These are phyloP conservation scores for Scatophagus argus DNA, from an alignment of 2,113 vertebrate genomes.

Conservation along the genomic window DNA sequence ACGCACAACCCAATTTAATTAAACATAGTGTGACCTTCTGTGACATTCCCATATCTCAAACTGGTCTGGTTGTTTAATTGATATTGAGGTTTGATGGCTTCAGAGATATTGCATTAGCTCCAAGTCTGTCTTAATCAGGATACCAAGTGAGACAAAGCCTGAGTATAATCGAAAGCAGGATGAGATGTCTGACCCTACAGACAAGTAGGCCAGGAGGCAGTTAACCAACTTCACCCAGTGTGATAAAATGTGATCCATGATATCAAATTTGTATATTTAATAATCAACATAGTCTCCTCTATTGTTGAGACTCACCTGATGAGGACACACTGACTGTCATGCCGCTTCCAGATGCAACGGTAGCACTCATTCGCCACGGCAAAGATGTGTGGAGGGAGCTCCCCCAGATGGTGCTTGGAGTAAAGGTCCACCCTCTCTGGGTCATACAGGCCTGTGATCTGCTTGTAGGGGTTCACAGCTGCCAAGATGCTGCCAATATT, in stretches of 20 bases:
- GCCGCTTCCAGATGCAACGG: conserved; percentile 93
- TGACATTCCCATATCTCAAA: conserved; percentile 61
- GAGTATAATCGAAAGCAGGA: conserved; percentile 40
- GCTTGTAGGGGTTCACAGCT: conserved; percentile 93
- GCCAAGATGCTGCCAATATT: conserved; percentile 95
- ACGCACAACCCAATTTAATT: conserved; percentile 47
- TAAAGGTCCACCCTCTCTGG: conserved; percentile 88
- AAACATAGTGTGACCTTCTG: conserved; percentile 65
- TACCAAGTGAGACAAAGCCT: conserved; percentile 9
- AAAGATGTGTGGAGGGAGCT: conserved; percentile 93
- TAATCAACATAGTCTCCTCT: not conserved
- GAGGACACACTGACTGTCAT: conserved; percentile 94
- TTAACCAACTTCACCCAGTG: not conserved
- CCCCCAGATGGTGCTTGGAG: conserved; percentile 90
- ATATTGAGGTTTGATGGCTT: conserved; percentile 47
- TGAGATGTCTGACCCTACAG: conserved; percentile 1
- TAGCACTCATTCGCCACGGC: conserved; percentile 94
- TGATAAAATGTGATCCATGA: too few relatives aligned
- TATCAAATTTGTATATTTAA: not conserved
- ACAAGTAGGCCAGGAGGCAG: too few relatives aligned
- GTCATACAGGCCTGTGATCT: conserved; percentile 88
- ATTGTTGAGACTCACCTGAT: conserved; percentile 85
- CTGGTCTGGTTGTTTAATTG: conserved; percentile 44
- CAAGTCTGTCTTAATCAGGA: conserved; percentile 27
- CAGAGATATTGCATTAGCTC: conserved; percentile 42